phyloP scores from a whole-genome alignment of 1,140 invertebrate species.

The Aphidius ervi region DNA sequence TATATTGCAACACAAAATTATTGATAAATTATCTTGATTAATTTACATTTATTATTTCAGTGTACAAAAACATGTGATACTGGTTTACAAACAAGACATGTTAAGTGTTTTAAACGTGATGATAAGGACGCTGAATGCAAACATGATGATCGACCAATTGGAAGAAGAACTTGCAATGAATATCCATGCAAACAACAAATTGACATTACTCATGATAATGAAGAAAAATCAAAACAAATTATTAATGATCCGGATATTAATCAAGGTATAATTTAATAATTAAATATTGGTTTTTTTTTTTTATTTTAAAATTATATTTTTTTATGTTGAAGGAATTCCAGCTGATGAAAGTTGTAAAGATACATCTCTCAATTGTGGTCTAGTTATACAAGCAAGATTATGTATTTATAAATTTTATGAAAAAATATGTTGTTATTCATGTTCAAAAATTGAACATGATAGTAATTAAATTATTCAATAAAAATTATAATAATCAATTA shows the following conservation, averaged over 20 bases:
- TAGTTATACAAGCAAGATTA: conserved; percentile 73
- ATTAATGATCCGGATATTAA: conserved; percentile 37
- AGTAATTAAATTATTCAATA: conserved; percentile 20
- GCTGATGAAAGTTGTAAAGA: conserved; percentile 60
- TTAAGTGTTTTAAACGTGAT: conserved; percentile 59
- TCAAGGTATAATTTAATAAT: conserved; percentile 27
- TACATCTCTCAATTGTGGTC: conserved; percentile 66
- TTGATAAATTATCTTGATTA: not conserved
- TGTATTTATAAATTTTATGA: conserved; percentile 79
- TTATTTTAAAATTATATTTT: not conserved
- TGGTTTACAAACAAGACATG: conserved; percentile 59
- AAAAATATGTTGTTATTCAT: conserved; percentile 72
- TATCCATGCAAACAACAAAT: conserved; percentile 52
- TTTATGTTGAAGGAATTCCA: conserved; percentile 19
- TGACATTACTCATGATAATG: conserved; percentile 14
- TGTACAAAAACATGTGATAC: conserved; percentile 59
- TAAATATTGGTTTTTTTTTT: not conserved
- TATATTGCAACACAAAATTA: not conserved
- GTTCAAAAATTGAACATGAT: conserved; percentile 46
- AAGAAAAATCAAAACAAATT: conserved; percentile 32
- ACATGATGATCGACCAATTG: conserved; percentile 55
- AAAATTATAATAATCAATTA: not conserved
- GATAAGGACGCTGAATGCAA: conserved; percentile 51
- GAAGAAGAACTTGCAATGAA: conserved; percentile 60
- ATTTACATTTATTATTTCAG: conserved; percentile 28